phyloP scores from a whole-genome alignment of 2,888 invertebrate species.

The Ophion ventricosus region DNA sequence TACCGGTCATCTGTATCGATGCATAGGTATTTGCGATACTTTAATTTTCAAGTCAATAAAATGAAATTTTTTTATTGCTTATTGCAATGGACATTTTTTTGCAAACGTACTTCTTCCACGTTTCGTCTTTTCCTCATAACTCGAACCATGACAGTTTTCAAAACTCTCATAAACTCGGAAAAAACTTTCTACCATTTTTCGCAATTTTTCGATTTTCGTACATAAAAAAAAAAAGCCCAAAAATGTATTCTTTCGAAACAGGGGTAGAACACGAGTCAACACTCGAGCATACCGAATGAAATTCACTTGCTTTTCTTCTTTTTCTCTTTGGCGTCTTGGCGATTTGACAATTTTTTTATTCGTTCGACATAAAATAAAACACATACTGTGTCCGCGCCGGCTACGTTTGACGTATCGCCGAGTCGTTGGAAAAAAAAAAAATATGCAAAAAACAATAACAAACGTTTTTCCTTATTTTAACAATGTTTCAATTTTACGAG shows the following conservation, averaged over 20 bases:
- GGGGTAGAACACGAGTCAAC: constrained; percentile 44
- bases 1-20: too few species aligned
- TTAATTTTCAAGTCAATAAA: too few species aligned
- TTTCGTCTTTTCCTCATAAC: too few species aligned
- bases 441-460: too few species aligned
- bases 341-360: constrained; percentile 51
- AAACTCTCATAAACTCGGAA: constrained; percentile 7
- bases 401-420: too few species aligned
- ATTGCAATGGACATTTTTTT: too few species aligned
- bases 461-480: neutral
- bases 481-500: constrained; percentile 20
- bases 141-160: too few species aligned
- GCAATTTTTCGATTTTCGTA: neutral
- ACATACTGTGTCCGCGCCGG: constrained; percentile 21
- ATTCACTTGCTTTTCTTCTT: constrained; percentile 30
- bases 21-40: too few species aligned
- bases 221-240: constrained; percentile 34
- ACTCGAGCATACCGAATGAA: constrained; percentile 59
- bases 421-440: too few species aligned
- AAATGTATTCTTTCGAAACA: neutral
- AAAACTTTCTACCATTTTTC: constrained; percentile 8
- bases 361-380: constrained; percentile 58
- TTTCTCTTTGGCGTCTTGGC: constrained; percentile 23
- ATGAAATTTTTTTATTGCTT: too few species aligned
- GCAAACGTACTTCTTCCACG: too few species aligned